phyloP scores from a whole-genome alignment of 2,113 vertebrate genomes.

The Perca fluviatilis region DNA sequence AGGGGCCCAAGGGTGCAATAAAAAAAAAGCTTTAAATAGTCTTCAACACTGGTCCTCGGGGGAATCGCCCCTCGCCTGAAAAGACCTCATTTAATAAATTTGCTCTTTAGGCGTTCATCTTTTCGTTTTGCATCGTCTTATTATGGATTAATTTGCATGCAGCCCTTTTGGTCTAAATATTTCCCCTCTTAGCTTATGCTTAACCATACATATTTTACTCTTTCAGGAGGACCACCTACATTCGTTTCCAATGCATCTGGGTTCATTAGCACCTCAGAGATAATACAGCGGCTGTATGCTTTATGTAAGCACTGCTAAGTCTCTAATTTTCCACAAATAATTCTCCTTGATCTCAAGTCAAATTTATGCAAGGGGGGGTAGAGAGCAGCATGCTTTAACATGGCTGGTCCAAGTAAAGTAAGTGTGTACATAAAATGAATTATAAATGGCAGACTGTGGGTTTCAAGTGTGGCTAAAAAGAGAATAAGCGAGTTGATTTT shows the following conservation, averaged over 20 bases:
- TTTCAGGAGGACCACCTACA: conserved; percentile 85
- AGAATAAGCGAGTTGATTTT: conserved; percentile 51
- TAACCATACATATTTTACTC: conserved; percentile 80
- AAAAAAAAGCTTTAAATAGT: conserved; percentile 85
- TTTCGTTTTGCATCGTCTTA: conserved; percentile 81
- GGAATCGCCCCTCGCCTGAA: conserved; percentile 75
- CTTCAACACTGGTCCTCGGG: conserved; percentile 76
- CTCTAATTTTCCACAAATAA: conserved; percentile 86
- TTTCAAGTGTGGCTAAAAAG: conserved; percentile 50
- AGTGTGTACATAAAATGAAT: conserved; percentile 81
- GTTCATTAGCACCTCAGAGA: conserved; percentile 84
- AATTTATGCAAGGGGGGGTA: conserved; percentile 78
- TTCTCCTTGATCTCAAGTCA: conserved; percentile 83
- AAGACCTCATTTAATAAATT: conserved; percentile 88
- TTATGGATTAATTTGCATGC: conserved; percentile 81
- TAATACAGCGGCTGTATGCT: conserved; percentile 77
- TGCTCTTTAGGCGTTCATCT: conserved; percentile 84
- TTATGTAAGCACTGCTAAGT: conserved; percentile 84
- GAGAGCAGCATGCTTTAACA: conserved; percentile 71
- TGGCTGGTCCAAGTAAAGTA: conserved; percentile 76
- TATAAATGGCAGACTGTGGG: conserved; percentile 73
- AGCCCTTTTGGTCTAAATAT: conserved; percentile 81
- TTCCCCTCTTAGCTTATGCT: conserved; percentile 80
- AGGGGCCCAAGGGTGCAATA: conserved; percentile 81
- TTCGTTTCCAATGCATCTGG: conserved; percentile 70